Percentiles rank a stretch among this genome's conserved stretches.
These are phyloP conservation scores for Coluber constrictor DNA, from an alignment of 2,797 vertebrate genomes.

Conservation along the genomic window DNA sequence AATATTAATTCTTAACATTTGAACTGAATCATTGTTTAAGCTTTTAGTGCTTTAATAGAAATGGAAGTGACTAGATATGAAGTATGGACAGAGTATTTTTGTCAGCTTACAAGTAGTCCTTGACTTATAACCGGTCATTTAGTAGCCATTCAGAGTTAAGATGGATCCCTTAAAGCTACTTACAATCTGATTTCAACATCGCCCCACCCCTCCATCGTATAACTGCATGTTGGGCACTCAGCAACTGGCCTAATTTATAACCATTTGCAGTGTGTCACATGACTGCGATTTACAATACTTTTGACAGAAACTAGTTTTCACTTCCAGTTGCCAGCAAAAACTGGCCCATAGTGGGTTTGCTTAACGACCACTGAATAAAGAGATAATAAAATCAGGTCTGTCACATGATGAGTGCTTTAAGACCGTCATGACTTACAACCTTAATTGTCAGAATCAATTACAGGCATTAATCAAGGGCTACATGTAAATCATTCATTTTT, in stretches of 20 bases:
- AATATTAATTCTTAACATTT: constrained; percentile 16
- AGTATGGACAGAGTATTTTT: neutral
- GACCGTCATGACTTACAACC: neutral
- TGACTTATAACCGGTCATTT: neutral
- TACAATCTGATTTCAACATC: neutral
- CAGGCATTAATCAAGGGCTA: neutral
- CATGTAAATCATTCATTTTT: constrained; percentile 10
- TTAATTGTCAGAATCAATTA: neutral
- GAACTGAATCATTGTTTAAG: neutral
- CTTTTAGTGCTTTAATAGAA: neutral
- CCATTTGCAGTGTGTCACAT: neutral
- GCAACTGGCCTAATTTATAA: neutral
- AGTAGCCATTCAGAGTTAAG: neutral
- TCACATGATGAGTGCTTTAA: neutral
- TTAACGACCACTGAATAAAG: neutral
- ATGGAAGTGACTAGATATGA: constrained; percentile 9
- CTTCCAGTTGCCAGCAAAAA: neutral
- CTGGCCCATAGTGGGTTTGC: neutral
- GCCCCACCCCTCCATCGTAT: neutral
- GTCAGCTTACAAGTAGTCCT: neutral
- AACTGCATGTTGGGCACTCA: neutral
- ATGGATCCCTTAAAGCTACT: neutral
- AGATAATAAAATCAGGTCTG: neutral
- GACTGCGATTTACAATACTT: neutral
- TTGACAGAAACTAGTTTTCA: neutral